These are phyloP conservation scores for Globodera rostochiensis DNA, from an alignment of 1,140 invertebrate genomes.

Conservation along the genomic window DNA sequence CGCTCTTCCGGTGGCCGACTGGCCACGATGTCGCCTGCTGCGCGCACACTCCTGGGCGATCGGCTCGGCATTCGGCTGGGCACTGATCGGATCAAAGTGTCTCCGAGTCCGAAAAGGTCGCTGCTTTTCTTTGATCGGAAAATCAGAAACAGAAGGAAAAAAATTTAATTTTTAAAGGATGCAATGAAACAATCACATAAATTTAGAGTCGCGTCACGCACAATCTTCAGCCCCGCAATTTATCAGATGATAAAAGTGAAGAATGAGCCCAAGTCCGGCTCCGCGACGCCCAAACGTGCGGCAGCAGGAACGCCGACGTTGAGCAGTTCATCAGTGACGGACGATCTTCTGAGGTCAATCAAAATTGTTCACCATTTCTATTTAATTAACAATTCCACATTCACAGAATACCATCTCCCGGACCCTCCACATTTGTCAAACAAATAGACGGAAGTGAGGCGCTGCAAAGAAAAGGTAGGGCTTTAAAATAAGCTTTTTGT, in stretches of 20 bases:
- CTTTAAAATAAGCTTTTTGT: neutral
- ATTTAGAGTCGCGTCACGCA: constrained; percentile 27
- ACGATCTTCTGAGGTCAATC: constrained; percentile 34
- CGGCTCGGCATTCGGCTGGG: constrained; percentile 65
- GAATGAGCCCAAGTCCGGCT: constrained; percentile 30
- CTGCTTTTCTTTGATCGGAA: neutral
- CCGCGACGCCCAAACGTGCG: constrained; percentile 4
- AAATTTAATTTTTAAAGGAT: neutral
- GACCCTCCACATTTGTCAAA: neutral
- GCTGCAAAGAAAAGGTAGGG: constrained; percentile 3
- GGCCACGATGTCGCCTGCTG: constrained; percentile 89
- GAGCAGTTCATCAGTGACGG: constrained; percentile 28
- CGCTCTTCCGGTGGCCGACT: constrained; percentile 74
- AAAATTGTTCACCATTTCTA: neutral
- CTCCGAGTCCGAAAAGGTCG: constrained; percentile 26
- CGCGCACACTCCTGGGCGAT: constrained; percentile 77
- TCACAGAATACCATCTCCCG: constrained; percentile 21
- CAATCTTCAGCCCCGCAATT: constrained; percentile 37
- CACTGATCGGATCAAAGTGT: constrained; percentile 33
- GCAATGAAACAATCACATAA: constrained; percentile 13
- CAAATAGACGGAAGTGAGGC: neutral
- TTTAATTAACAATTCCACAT: too few relatives aligned
- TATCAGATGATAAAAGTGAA: constrained; percentile 41
- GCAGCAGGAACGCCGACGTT: neutral
- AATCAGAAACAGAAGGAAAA: neutral